A percentile compares a stretch with the other conserved stretches of the same genome.
phyloP scores from a whole-genome alignment of 1,140 invertebrate species.

The Ostrea edulis region DNA sequence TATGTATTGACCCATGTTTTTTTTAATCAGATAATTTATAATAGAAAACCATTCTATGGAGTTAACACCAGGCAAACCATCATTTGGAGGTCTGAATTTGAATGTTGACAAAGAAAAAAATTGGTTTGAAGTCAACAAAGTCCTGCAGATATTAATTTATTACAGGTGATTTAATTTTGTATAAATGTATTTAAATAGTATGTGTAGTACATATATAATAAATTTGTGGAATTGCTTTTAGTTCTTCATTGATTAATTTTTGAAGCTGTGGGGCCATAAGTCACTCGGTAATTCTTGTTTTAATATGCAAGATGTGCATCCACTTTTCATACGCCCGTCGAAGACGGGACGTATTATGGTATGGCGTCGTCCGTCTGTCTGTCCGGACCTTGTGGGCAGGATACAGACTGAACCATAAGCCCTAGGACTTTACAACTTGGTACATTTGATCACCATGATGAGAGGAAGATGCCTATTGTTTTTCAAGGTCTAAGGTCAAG shows the following conservation, averaged over 20 bases:
- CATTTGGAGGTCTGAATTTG: constrained; percentile 17
- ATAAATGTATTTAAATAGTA: constrained; percentile 27
- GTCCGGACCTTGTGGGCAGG: too few relatives aligned
- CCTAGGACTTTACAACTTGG: too few relatives aligned
- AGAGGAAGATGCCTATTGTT: too few relatives aligned
- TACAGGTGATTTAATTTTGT: constrained; percentile 19
- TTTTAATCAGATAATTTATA: not conserved
- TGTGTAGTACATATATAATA: constrained; percentile 28
- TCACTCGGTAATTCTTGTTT: too few relatives aligned
- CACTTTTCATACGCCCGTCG: too few relatives aligned
- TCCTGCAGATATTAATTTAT: constrained; percentile 11
- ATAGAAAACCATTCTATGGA: not conserved
- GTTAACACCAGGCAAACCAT: constrained; percentile 4
- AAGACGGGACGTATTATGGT: too few relatives aligned
- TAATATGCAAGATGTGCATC: not conserved
- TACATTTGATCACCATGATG: too few relatives aligned
- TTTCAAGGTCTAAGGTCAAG: too few relatives aligned
- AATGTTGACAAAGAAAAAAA: constrained; percentile 9
- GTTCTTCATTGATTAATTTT: not conserved
- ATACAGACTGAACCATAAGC: too few relatives aligned
- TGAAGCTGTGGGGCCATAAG: not conserved
- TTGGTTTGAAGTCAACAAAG: constrained; percentile 18
- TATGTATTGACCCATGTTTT: not conserved
- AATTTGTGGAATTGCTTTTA: constrained; percentile 36
- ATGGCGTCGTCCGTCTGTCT: too few relatives aligned